Conservation (phyloP, 92 coral and sea anemone genomes). For the Umimayanthus kanabou region DNA sequence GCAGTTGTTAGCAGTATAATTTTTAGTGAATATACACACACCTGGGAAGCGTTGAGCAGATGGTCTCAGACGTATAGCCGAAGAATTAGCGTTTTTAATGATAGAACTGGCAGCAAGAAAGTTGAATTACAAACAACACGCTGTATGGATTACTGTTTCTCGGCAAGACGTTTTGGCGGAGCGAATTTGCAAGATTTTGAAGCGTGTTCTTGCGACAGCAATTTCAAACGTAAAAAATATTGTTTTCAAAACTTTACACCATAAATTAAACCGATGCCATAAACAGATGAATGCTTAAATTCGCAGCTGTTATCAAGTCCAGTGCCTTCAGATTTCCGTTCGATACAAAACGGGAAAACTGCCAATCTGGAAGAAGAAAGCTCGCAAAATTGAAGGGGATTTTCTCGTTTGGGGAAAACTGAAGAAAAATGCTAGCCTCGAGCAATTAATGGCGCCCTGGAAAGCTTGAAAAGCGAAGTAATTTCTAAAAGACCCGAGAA, state of each 20-base stretch:
- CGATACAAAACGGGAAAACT: conserved; percentile 47
- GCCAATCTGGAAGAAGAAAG: conserved; percentile 23
- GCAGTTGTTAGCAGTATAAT: conserved; percentile 47
- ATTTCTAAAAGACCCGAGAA: conserved; percentile 15
- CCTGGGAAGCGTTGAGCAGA: conserved; percentile 85
- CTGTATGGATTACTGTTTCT: conserved; percentile 12
- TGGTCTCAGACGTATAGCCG: conserved; percentile 50
- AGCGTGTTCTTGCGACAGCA: conserved; percentile 7
- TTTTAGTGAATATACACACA: conserved; percentile 75
- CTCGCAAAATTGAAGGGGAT: conserved; percentile 33
- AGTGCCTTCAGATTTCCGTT: conserved; percentile 44
- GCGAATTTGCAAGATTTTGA: conserved; percentile 6
- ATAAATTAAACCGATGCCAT: conserved; percentile 92
- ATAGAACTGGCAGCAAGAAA: conserved; percentile 30
- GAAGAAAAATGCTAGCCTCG: conserved; percentile 1
- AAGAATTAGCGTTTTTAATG: conserved; percentile 45
- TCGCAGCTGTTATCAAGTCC: conserved; percentile 77
- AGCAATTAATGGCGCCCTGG: conserved; percentile 30
- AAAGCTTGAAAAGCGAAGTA: conserved; percentile 21
- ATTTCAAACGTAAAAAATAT: conserved; percentile 29
- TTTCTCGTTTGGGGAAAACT: conserved; percentile 30
- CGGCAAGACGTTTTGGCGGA: neutral
- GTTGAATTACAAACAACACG: conserved; percentile 20
- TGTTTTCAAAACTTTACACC: conserved; percentile 56
- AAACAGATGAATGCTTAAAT: conserved; percentile 84